phyloP scores from a whole-genome alignment of 2,113 vertebrate species.

The Microcebus lehilahytsara region DNA sequence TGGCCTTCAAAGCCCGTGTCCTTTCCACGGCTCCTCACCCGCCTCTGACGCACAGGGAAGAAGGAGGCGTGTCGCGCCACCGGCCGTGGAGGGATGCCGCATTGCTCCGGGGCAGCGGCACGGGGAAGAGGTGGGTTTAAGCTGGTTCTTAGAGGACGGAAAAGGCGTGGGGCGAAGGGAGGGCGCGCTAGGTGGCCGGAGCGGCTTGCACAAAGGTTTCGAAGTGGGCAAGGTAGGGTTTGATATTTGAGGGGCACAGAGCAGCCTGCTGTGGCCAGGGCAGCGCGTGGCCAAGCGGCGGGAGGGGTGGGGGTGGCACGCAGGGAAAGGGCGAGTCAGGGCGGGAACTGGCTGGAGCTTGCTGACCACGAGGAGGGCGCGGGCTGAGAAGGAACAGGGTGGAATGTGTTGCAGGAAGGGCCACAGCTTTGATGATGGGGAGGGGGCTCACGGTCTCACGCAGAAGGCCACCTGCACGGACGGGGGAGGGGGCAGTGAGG shows the following conservation, averaged over 20 bases:
- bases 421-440: rapidly evolving
- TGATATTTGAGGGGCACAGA: background rate
- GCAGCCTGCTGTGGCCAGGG: no score
- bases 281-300: rapidly evolving
- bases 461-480: rapidly evolving
- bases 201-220: rapidly evolving
- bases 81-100: rapidly evolving
- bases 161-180: background rate
- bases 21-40: background rate
- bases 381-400: rapidly evolving
- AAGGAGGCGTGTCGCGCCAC: rapidly evolving
- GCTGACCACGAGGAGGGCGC: background rate
- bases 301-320: background rate
- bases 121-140: rapidly evolving
- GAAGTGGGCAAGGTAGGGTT: no score
- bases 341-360: rapidly evolving
- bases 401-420: no score
- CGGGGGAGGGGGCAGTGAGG: background rate
- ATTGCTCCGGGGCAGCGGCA: rapidly evolving
- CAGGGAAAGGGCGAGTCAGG: background rate
- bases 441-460: rapidly evolving
- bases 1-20: background rate
- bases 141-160: background rate
- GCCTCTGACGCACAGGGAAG: background rate
- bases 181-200: background rate